Base-by-base conservation (phyloP, 2,888 invertebrate species). In the Cyclophora albipunctata region DNA sequence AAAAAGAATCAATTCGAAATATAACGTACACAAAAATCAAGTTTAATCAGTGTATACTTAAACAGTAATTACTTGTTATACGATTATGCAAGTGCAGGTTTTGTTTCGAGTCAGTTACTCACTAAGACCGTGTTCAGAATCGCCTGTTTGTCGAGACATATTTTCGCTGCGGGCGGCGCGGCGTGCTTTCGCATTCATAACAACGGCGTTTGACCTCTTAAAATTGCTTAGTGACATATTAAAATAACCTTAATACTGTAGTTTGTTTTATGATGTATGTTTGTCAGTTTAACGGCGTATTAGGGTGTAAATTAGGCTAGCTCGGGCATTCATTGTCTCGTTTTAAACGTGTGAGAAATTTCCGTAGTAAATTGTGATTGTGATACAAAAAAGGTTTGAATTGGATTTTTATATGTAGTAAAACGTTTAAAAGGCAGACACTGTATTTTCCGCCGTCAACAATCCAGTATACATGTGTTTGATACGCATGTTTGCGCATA, bases 141-240 rank as follows among this genome's bases (percentile, higher is more conserved):
- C 63, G 70, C 66, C 68, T 81, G 80, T 84, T 84, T 83, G 84
- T 64, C 62, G 71, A 71, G 71, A 81, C 81, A 85, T 81, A 82
- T 81, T 81, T 84, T 78, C 75, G 73, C 66, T 74, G 70, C 72
- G 76, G 67, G 69, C 69, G 76, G 67, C 75, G 69, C 71, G 74
- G 68, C 87, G 87, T 88, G 87, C 77, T 72, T 78, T 73, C 75
- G 87, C 87, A 88, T 88, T 84, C 68, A 84, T 83, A 84, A 81
- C 67, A 62, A 57, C 74, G 78, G 74, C 72, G 77, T 77, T 77
- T 80, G 77, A 81, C 72, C 84, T 73, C 71, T 77, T 74, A 75
- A 77, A 81, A 75, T 73, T 72, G 72, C 73, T 69, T 67, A 76
- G 75, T 77, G 71, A 73, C 78, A 81, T 72, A 76, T 72, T 75